Evolutionary conservation across 2,888 invertebrate genomes (phyloP).

Genomic region (Matsumyia berberina): DNA sequence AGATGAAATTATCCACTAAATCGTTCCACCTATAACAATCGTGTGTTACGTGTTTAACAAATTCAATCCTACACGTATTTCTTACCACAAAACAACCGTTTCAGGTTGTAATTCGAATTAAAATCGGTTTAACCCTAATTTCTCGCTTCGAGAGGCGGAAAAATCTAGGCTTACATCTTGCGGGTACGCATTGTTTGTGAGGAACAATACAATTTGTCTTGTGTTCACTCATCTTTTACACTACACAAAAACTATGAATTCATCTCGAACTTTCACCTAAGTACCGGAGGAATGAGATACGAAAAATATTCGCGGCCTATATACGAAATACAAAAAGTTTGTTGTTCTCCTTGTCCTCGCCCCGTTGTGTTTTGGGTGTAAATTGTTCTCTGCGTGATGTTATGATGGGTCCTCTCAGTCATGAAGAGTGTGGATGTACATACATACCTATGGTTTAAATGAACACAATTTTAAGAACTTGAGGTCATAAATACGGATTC

Average conservation of each 20-base stretch:
- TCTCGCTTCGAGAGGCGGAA: constrained; percentile 13
- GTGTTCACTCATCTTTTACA: constrained; percentile 40
- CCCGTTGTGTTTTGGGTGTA: too few species aligned
- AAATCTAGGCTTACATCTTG: constrained; percentile 17
- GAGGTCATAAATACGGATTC: background rate
- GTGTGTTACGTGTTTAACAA: too few species aligned
- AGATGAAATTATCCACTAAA: too few species aligned
- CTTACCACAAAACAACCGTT: constrained; percentile 6
- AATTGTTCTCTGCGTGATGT: too few species aligned
- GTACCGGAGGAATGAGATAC: constrained; percentile 31
- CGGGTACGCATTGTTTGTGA: background rate
- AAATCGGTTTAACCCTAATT: constrained; percentile 46
- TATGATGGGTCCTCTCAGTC: too few species aligned
- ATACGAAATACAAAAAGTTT: constrained; percentile 8
- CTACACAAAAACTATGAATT: constrained; percentile 13
- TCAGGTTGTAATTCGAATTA: constrained; percentile 17
- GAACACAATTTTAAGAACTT: too few species aligned
- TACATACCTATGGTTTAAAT: too few species aligned
- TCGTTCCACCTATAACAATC: too few species aligned
- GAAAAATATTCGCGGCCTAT: constrained; percentile 25
- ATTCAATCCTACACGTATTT: background rate
- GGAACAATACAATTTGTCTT: too few species aligned
- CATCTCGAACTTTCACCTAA: constrained; percentile 59
- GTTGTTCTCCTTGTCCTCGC: constrained; percentile 13
- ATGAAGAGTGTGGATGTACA: too few species aligned